Evolutionary conservation across 64 coral and sea anemone genomes (phyloP).

Genomic region (Orbicella faveolata): DNA sequence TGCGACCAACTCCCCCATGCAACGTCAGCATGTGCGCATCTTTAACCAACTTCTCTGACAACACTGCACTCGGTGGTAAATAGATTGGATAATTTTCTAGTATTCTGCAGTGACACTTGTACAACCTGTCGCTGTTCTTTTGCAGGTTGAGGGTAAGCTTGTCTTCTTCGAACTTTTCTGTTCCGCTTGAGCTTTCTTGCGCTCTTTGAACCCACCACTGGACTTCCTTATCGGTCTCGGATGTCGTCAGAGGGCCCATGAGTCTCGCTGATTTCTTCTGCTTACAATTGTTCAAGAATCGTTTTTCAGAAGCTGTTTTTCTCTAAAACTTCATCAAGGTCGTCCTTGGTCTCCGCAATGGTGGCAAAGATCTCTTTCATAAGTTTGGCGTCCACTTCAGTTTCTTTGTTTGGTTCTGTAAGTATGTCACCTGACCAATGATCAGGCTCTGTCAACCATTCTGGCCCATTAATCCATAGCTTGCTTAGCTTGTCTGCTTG

Average conservation of each 20-base stretch:
- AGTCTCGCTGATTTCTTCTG: too few species aligned
- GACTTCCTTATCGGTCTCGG: slow-evolving; percentile 31
- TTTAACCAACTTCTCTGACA: slow-evolving; percentile 45
- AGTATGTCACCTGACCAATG: not conserved
- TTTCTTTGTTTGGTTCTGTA: slow-evolving; percentile 26
- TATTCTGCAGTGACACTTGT: slow-evolving; percentile 48
- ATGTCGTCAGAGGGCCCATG: slow-evolving; percentile 28
- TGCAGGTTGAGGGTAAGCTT: slow-evolving; percentile 34
- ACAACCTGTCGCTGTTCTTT: slow-evolving; percentile 45
- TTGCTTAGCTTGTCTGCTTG: slow-evolving; percentile 1
- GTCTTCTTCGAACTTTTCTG: slow-evolving; percentile 49
- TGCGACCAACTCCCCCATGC: slow-evolving; percentile 60
- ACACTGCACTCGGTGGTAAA: not conserved
- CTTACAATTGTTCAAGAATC: too few species aligned
- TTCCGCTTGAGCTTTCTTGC: slow-evolving; percentile 33
- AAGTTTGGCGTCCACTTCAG: slow-evolving; percentile 15
- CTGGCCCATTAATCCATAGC: not conserved
- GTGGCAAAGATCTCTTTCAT: slow-evolving; percentile 12
- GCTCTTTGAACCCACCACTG: slow-evolving; percentile 41
- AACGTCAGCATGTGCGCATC: slow-evolving; percentile 23
- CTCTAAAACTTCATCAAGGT: slow-evolving; percentile 20
- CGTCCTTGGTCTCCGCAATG: slow-evolving; percentile 12
- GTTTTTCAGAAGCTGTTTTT: not conserved
- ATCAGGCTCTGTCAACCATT: not conserved
- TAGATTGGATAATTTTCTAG: slow-evolving; percentile 58